Evolutionary conservation across 2,888 invertebrate genomes (phyloP).

Genomic region (Myopa testacea): DNA sequence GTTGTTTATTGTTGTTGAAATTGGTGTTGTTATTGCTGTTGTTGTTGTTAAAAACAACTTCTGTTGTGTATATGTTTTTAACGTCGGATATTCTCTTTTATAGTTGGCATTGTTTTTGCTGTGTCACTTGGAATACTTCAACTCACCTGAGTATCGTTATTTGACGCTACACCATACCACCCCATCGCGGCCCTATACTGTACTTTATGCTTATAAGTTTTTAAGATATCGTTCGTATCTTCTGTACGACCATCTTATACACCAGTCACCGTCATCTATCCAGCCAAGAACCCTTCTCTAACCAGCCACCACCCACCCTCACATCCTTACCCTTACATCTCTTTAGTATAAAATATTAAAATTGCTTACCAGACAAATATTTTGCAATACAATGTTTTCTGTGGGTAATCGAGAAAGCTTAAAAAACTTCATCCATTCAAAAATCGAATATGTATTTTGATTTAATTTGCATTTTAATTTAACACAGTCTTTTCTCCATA

Average conservation of each 20-base stretch:
- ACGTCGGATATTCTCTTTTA: conserved; percentile 21
- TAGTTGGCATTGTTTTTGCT: conserved; percentile 16
- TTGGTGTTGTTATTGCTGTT: conserved; percentile 12
- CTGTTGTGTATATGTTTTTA: background rate
- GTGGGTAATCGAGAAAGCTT: no score
- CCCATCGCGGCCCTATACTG: background rate
- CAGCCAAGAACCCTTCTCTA: no score
- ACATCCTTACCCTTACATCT: no score
- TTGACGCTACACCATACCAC: background rate
- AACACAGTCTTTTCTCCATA: no score
- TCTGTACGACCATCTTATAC: background rate
- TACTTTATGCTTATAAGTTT: background rate
- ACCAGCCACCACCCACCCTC: no score
- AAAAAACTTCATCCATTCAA: no score
- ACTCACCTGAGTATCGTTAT: conserved; percentile 1
- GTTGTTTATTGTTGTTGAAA: conserved; percentile 26
- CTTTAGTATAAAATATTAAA: no score
- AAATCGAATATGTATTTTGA: no score
- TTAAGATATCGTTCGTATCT: background rate
- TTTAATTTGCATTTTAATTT: no score
- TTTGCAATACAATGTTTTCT: no score
- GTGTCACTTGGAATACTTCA: background rate
- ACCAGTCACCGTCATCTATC: background rate
- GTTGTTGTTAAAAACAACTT: background rate
- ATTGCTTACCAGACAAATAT: no score